Base-by-base conservation (phyloP, 2,797 vertebrate species). In the Huso huso region DNA sequence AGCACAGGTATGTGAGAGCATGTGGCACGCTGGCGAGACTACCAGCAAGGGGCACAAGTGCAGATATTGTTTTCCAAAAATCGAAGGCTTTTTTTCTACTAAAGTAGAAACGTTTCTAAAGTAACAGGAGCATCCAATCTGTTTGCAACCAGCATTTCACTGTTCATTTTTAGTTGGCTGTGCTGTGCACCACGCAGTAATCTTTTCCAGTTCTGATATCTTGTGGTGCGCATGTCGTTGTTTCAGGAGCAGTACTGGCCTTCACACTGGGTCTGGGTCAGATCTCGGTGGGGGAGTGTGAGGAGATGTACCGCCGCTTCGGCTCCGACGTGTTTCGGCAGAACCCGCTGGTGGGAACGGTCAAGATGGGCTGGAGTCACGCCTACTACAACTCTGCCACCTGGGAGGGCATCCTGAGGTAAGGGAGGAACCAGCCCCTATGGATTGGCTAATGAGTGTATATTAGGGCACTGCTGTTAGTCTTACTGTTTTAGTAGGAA, bases 281-380 rank as follows among this genome's bases (percentile, higher is more conserved):
- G 7, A 81, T 85, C 67, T 84, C 87, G 61, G 62, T 89, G 3
- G 84, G 86, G 15, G 86, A 90, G 61, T 90, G 89, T 69, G 78
- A 79, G 18, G 83, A 89, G 7, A 86, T 90, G 83, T 90, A 89
- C 74, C 76, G 72, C 9, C 82, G 83, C 1, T 88, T 90, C 68
- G 87, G 88, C 60, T 81, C 84, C 2, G 86, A 89, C 23, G 86
- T 90, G 49, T 90, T 90, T 69, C 73, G 71, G 12, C 88, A 89
- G 74, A 90, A 89, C 69, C 84, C 72, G 0, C 74, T 89, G 63
- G 83, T 90, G 10, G 87, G 87, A 69, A 88, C 87, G 0, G 61
- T 90, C 71, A 86, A 90, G 71, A 89, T 90, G 89, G 89, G 87
- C 70, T 89, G 82, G 87, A 87, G 68, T 71, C 87, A 89, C 70